Conservation (phyloP, 2,797 vertebrate genomes). For the Mormyrops boulengeri region DNA sequence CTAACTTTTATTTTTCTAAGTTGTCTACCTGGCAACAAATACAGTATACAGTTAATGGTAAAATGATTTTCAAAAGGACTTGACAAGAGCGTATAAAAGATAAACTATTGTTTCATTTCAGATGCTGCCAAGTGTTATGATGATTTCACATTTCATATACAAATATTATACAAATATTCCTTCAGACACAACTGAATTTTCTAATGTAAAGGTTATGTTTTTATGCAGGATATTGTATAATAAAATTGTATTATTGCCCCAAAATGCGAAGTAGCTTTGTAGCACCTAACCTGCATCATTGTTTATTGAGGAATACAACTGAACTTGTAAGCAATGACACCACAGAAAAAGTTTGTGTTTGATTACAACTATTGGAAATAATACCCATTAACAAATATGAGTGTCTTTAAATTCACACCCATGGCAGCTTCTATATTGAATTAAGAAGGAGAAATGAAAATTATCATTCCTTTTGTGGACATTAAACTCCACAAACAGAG, state of each 20-base stretch:
- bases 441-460: not conserved
- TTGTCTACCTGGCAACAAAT: constrained; percentile 16
- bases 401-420: not conserved
- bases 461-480: not conserved
- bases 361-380: not conserved
- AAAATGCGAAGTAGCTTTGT: not conserved
- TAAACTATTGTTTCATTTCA: constrained; percentile 15
- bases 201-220: not conserved
- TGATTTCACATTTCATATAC: not conserved
- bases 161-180: not conserved
- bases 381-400: not conserved
- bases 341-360: not conserved
- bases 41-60: constrained; percentile 11
- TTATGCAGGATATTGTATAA: not conserved
- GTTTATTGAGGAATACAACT: not conserved
- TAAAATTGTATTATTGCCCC: not conserved
- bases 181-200: not conserved
- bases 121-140: not conserved
- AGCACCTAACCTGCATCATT: not conserved
- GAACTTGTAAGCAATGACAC: not conserved
- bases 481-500: not conserved
- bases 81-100: not conserved
- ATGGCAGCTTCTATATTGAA: not conserved
- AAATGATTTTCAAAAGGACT: constrained; percentile 10
- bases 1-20: not conserved